Evolutionary conservation across 2,797 vertebrate genomes (phyloP).

Genomic region (Anguilla obscura): DNA sequence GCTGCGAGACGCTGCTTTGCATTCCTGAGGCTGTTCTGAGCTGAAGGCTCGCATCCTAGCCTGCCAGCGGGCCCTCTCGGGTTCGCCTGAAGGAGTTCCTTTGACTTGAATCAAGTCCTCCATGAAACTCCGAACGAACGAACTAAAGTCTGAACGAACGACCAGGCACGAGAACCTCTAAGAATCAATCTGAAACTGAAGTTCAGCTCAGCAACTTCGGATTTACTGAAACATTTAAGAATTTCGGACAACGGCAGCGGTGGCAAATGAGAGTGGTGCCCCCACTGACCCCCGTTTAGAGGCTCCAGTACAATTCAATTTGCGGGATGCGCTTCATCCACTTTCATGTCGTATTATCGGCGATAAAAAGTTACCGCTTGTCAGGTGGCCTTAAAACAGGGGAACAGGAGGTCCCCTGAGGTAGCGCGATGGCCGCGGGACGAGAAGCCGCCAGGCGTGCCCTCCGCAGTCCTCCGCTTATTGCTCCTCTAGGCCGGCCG

Average conservation of each 20-base stretch:
- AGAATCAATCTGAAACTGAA: background rate
- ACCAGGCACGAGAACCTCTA: background rate
- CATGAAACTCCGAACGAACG: background rate
- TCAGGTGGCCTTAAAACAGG: background rate
- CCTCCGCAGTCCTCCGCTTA: background rate
- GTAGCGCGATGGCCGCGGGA: background rate
- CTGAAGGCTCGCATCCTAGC: background rate
- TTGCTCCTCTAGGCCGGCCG: slow-evolving; percentile 40
- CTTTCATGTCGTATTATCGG: background rate
- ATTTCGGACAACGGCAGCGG: background rate
- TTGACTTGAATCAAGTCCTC: background rate
- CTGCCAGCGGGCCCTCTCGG: background rate
- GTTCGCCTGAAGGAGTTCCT: background rate
- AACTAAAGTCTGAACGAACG: background rate
- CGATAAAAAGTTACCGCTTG: background rate
- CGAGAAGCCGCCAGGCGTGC: background rate
- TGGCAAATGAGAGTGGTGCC: background rate
- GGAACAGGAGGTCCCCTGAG: background rate
- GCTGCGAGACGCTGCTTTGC: background rate
- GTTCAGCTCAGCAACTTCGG: background rate
- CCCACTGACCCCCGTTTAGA: background rate
- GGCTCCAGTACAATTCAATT: background rate
- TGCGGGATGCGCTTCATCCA: background rate
- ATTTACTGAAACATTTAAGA: background rate
- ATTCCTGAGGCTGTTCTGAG: background rate